Evolutionary conservation across 2,888 invertebrate genomes (phyloP).

Genomic region (Troglohyphantes excavatus): DNA sequence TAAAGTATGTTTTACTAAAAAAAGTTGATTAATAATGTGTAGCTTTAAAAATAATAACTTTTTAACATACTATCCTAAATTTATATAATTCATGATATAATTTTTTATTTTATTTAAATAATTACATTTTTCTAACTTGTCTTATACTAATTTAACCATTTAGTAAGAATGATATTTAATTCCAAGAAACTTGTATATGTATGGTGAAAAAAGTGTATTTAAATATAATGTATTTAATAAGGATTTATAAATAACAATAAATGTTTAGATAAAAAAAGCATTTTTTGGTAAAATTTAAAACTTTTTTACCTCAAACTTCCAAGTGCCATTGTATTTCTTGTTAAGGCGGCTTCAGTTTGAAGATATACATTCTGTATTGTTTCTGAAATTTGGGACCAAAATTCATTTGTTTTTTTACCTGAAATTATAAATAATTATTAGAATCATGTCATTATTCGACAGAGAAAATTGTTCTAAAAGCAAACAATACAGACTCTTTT

Average conservation of each 20-base stretch:
- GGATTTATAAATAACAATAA: background rate
- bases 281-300: too few species aligned
- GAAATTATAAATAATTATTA: background rate
- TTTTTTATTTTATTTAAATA: too few species aligned
- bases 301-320: slow-evolving; percentile 84
- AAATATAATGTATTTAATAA: background rate
- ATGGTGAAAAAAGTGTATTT: background rate
- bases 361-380: slow-evolving; percentile 88
- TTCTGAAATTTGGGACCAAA: slow-evolving; percentile 91
- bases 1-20: too few species aligned
- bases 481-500: too few species aligned
- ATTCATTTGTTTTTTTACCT: slow-evolving; percentile 86
- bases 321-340: slow-evolving; percentile 84
- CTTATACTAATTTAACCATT: too few species aligned
- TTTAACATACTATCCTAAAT: too few species aligned
- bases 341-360: slow-evolving; percentile 88
- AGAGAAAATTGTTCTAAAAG: background rate
- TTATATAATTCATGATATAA: too few species aligned
- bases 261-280: background rate
- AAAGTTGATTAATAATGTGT: too few species aligned
- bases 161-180: too few species aligned
- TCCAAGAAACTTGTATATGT: background rate
- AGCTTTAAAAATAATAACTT: too few species aligned
- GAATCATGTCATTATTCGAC: background rate
- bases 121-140: too few species aligned